Evolutionary conservation across 2,888 invertebrate genomes (phyloP).

Genomic region (Meteorus cinctellus): DNA sequence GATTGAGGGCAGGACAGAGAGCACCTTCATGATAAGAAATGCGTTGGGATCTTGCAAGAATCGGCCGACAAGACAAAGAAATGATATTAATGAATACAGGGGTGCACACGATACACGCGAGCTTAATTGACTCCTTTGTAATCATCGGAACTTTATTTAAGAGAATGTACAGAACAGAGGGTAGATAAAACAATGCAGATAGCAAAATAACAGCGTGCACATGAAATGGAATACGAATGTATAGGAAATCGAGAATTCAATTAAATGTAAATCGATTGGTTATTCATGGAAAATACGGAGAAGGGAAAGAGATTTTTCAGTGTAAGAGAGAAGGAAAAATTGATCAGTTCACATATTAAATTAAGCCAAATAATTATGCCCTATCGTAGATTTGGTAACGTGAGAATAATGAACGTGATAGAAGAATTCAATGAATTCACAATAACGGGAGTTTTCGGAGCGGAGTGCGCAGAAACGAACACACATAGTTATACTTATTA

Average conservation of each 20-base stretch:
- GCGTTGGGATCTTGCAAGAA: not conserved
- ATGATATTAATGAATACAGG: conserved; percentile 35
- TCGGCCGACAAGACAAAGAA: not conserved
- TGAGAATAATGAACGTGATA: conserved; percentile 25
- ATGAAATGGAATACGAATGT: not conserved
- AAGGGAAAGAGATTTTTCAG: conserved; percentile 30
- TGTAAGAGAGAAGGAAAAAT: conserved; percentile 31
- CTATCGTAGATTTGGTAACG: conserved; percentile 54
- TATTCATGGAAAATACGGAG: conserved; percentile 10
- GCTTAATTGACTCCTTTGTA: conserved; percentile 27
- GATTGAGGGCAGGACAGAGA: not conserved
- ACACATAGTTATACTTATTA: conserved; percentile 51
- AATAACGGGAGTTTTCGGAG: not conserved
- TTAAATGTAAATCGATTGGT: conserved; percentile 11
- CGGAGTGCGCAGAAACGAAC: conserved; percentile 47
- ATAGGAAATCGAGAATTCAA: conserved; percentile 19
- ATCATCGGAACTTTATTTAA: not conserved
- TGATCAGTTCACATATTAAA: conserved; percentile 64
- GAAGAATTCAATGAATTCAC: conserved; percentile 30
- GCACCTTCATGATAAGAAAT: not conserved
- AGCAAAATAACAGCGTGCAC: not conserved
- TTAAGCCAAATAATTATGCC: conserved; percentile 62
- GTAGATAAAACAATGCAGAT: conserved; percentile 18
- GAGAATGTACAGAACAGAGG: conserved; percentile 19
- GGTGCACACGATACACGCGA: conserved; percentile 42